Evolutionary conservation across 2,797 vertebrate species (phyloP).

Genomic region (Rhinogobio ventralis): DNA sequence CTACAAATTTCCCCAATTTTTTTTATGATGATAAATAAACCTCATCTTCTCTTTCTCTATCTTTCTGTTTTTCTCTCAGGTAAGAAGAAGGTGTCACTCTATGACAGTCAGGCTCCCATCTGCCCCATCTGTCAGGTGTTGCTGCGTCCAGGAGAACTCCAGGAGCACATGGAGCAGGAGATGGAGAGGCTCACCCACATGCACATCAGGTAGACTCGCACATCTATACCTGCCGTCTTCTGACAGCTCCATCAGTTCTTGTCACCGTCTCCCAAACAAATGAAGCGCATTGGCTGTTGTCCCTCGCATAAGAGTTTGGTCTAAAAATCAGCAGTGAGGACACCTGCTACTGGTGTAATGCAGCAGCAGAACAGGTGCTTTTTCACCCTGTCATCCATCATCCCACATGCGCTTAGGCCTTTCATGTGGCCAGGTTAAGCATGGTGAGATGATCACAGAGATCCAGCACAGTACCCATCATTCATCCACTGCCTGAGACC

Average conservation of each 20-base stretch:
- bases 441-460: conserved; percentile 55
- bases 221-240: conserved; percentile 16
- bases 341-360: conserved; percentile 42
- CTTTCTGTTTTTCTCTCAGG: conserved; percentile 75
- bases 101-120: conserved; percentile 96
- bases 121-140: conserved; percentile 98
- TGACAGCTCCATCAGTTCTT: conserved; percentile 37
- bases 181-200: conserved; percentile 92
- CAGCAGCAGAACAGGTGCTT: conserved; percentile 22
- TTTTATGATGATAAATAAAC: neutral
- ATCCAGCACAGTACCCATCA: conserved; percentile 38
- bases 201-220: conserved; percentile 84
- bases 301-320: conserved; percentile 15
- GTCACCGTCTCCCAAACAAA: conserved; percentile 27
- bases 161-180: conserved; percentile 99
- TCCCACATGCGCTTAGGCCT: conserved; percentile 22
- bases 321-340: conserved; percentile 4
- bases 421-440: conserved; percentile 52
- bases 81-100: conserved; percentile 96
- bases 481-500: conserved; percentile 34
- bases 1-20: neutral
- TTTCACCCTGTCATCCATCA: conserved; percentile 59
- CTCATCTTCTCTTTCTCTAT: conserved; percentile 55
- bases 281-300: conserved; percentile 35
- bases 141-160: conserved; percentile 93